These are phyloP conservation scores for Philaethria dido DNA, from an alignment of 2,888 invertebrate genomes.

Conservation along the genomic window DNA sequence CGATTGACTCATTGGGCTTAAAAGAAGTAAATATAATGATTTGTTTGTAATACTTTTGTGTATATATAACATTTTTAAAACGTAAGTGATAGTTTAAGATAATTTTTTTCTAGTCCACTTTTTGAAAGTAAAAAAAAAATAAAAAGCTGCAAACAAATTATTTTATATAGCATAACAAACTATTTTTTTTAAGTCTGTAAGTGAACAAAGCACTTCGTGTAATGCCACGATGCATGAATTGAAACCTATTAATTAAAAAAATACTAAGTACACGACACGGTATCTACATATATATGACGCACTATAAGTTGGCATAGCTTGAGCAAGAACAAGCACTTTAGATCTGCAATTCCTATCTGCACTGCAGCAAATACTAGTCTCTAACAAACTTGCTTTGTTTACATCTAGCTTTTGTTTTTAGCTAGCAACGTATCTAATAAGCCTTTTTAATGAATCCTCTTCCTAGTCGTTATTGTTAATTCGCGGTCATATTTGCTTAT, in stretches of 20 bases:
- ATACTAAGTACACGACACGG: not conserved
- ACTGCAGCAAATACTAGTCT: slow-evolving; percentile 51
- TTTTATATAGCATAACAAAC: not conserved
- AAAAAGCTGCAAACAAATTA: no score
- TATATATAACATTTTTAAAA: not conserved
- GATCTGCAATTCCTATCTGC: slow-evolving; percentile 50
- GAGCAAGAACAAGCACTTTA: slow-evolving; percentile 37
- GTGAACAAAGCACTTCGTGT: not conserved
- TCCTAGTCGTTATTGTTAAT: not conserved
- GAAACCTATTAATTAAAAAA: slow-evolving; percentile 5
- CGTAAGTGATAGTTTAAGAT: not conserved
- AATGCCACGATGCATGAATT: not conserved
- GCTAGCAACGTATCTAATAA: slow-evolving; percentile 13
- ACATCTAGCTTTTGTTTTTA: slow-evolving; percentile 47
- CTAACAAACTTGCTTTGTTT: slow-evolving; percentile 45
- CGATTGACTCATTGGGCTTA: not conserved
- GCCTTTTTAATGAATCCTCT: slow-evolving; percentile 4
- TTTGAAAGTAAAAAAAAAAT: no score
- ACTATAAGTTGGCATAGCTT: slow-evolving; percentile 40
- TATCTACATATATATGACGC: slow-evolving; percentile 22
- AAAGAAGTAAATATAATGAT: not conserved
- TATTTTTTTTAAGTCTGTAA: not conserved
- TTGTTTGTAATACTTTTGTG: no score
- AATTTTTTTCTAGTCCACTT: no score
- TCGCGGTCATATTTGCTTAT: no score